Conservation (phyloP, 2,888 invertebrate genomes). For the Neuroscelio doddi region DNA sequence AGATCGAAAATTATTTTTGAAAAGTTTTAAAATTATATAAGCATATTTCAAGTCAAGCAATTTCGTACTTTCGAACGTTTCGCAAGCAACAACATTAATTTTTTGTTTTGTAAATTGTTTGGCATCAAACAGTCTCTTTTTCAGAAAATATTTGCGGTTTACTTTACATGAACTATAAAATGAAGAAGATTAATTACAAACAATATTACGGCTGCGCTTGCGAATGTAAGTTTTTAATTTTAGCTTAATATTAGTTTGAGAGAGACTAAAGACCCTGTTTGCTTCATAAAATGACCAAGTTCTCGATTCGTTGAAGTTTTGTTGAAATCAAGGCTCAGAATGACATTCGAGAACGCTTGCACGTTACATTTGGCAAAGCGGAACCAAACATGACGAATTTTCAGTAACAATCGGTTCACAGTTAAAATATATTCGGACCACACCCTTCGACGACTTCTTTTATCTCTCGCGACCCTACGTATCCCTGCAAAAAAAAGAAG, state of each 20-base stretch:
- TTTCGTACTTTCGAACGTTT: not conserved
- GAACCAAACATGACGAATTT: constrained; percentile 24
- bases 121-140: constrained; percentile 47
- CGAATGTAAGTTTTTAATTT: not conserved
- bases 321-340: constrained; percentile 44
- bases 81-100: constrained; percentile 18
- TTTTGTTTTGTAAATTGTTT: too few species aligned
- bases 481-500: constrained; percentile 59
- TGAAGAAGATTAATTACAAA: too few species aligned
- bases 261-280: constrained; percentile 39
- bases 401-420: constrained; percentile 57
- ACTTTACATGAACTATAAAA: too few species aligned
- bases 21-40: too few species aligned
- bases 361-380: constrained; percentile 10
- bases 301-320: constrained; percentile 27
- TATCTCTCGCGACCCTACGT: constrained; percentile 69
- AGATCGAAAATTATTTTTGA: too few species aligned
- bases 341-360: constrained; percentile 21
- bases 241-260: not conserved
- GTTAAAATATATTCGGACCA: constrained; percentile 66
- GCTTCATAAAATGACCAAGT: constrained; percentile 24
- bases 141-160: constrained; percentile 3
- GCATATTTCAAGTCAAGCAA: constrained; percentile 1
- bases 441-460: constrained; percentile 66
- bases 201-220: too few species aligned